A percentile compares a stretch with the other conserved stretches of the same genome.
Conservation (phyloP, 2,888 invertebrate genomes). For the Drosophila rubida region DNA sequence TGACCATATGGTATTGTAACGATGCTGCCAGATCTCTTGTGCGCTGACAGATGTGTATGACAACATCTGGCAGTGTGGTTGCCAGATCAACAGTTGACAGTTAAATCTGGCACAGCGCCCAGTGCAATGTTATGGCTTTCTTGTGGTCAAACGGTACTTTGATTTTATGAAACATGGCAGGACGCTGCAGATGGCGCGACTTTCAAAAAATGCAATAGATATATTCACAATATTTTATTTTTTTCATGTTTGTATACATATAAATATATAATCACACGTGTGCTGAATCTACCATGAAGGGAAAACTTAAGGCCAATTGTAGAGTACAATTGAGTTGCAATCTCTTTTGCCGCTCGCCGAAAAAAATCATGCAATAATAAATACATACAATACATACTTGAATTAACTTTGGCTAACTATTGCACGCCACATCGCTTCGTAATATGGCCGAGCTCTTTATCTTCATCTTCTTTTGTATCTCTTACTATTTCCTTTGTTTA, state of each 20-base stretch:
- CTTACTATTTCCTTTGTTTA: constrained; percentile 6
- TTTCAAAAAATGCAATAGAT: not conserved
- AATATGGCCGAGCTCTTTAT: constrained; percentile 32
- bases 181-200: too few relatives aligned
- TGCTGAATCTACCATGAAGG: constrained; percentile 65
- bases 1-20: constrained; percentile 2
- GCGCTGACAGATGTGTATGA: constrained; percentile 17
- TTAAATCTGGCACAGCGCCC: not conserved
- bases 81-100: constrained; percentile 21
- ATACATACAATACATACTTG: constrained; percentile 46
- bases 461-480: constrained; percentile 7
- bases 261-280: constrained; percentile 70
- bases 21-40: constrained; percentile 39
- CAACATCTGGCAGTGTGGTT: constrained; percentile 35
- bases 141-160: not conserved
- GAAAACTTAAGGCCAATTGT: constrained; percentile 56
- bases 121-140: not conserved
- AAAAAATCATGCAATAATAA: constrained; percentile 50
- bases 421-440: constrained; percentile 53
- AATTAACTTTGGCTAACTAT: constrained; percentile 77
- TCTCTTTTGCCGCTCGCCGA: constrained; percentile 16
- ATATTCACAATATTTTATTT: constrained; percentile 41
- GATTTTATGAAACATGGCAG: too few relatives aligned
- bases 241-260: constrained; percentile 65
- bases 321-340: constrained; percentile 41